These are phyloP conservation scores for Philereme vetulata DNA, from an alignment of 2,888 invertebrate species.

Conservation along the genomic window DNA sequence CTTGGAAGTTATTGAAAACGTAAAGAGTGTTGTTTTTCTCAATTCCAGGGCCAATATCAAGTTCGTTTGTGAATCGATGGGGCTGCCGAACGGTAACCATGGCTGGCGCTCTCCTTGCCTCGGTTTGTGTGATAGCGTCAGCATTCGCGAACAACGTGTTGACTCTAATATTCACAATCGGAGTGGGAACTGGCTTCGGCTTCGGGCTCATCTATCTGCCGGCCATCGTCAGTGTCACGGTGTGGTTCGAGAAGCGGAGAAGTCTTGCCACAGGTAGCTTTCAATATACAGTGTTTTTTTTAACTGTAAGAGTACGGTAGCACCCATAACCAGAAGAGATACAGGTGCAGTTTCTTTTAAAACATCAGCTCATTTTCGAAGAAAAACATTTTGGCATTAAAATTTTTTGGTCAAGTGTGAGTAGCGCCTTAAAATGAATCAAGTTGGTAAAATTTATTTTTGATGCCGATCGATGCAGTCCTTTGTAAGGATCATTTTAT, in stretches of 20 bases:
- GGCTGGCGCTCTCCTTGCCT: constrained; percentile 91
- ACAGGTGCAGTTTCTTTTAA: too few species aligned
- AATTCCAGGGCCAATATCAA: constrained; percentile 95
- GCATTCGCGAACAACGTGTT: constrained; percentile 92
- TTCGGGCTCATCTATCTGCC: constrained; percentile 99
- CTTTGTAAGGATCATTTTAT: too few species aligned
- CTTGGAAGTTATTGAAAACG: too few species aligned
- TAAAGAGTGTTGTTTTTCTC: constrained; percentile 14
- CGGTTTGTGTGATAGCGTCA: constrained; percentile 90
- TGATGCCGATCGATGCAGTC: too few species aligned
- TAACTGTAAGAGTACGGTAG: too few species aligned
- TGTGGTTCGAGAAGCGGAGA: constrained; percentile 97
- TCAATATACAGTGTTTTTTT: too few species aligned
- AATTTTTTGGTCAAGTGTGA: too few species aligned
- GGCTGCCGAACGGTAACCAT: constrained; percentile 97
- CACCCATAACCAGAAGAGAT: too few species aligned
- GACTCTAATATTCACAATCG: constrained; percentile 95
- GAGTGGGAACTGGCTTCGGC: constrained; percentile 96
- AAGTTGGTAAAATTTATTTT: too few species aligned
- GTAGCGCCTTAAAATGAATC: too few species aligned
- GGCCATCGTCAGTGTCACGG: constrained; percentile 98
- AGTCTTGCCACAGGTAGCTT: constrained; percentile 93
- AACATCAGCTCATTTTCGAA: too few species aligned
- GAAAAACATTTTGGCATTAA: too few species aligned
- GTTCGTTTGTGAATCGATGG: constrained; percentile 96